phyloP scores from a whole-genome alignment of 2,888 invertebrate species.

The Tipula helvola region DNA sequence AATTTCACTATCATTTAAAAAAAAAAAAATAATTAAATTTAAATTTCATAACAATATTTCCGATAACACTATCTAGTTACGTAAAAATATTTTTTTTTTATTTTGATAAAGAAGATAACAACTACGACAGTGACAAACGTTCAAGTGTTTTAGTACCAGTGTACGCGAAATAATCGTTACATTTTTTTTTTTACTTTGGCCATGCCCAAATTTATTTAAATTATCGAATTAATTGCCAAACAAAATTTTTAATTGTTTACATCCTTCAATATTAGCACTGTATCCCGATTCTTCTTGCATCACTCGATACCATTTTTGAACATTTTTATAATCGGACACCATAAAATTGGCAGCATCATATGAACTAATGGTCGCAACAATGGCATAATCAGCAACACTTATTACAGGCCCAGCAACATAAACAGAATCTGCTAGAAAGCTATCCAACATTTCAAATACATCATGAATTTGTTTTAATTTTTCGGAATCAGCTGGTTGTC shows the following conservation, averaged over 20 bases:
- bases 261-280: slow-evolving; percentile 44
- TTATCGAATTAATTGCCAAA: neutral
- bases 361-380: slow-evolving; percentile 56
- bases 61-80: neutral
- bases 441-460: slow-evolving; percentile 54
- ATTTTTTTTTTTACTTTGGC: neutral
- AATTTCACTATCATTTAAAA: neutral
- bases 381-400: slow-evolving; percentile 64
- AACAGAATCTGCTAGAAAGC: slow-evolving; percentile 53
- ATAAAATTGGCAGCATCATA: slow-evolving; percentile 55
- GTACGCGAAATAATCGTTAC: neutral
- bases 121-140: too few species aligned
- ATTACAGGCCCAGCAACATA: slow-evolving; percentile 61
- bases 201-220: neutral
- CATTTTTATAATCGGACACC: slow-evolving; percentile 53
- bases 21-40: neutral
- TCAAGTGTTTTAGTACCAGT: neutral
- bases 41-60: neutral
- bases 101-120: too few species aligned
- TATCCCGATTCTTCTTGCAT: slow-evolving; percentile 38
- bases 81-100: neutral
- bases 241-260: slow-evolving; percentile 39
- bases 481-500: slow-evolving; percentile 49
- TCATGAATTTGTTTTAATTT: slow-evolving; percentile 55
- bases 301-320: slow-evolving; percentile 44